Evolutionary conservation across 2,113 vertebrate species (phyloP).

Genomic region (Catharus minimus): DNA sequence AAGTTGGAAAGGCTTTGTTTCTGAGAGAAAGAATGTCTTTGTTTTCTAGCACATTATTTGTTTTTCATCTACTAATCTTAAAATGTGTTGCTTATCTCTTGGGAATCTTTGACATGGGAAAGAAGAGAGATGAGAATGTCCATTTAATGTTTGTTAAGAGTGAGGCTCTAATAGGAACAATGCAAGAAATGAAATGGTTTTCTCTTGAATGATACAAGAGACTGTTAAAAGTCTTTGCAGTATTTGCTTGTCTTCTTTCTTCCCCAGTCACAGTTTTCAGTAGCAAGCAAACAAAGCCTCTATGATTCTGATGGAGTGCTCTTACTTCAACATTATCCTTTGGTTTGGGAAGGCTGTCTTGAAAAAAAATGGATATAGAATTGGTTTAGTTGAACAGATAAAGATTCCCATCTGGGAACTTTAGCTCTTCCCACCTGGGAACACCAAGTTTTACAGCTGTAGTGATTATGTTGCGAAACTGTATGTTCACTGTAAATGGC

Average conservation of each 20-base stretch:
- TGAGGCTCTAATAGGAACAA: neutral
- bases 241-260: neutral
- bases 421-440: neutral
- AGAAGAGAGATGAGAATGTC: neutral
- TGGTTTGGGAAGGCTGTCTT: neutral
- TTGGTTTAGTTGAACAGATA: neutral
- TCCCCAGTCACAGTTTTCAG: neutral
- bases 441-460: neutral
- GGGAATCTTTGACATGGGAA: neutral
- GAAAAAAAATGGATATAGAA: neutral
- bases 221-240: neutral
- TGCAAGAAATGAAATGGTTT: neutral
- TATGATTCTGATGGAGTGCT: neutral
- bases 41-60: neutral
- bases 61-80: constrained; percentile 30
- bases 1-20: constrained; percentile 8
- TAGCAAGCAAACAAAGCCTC: neutral
- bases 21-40: neutral
- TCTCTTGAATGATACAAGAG: neutral
- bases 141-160: neutral
- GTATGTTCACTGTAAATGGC: neutral
- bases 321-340: neutral
- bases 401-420: neutral
- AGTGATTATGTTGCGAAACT: neutral
- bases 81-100: constrained; percentile 42